These are phyloP conservation scores for Pyxicephalus adspersus DNA, from an alignment of 2,113 vertebrate species.

Conservation along the genomic window DNA sequence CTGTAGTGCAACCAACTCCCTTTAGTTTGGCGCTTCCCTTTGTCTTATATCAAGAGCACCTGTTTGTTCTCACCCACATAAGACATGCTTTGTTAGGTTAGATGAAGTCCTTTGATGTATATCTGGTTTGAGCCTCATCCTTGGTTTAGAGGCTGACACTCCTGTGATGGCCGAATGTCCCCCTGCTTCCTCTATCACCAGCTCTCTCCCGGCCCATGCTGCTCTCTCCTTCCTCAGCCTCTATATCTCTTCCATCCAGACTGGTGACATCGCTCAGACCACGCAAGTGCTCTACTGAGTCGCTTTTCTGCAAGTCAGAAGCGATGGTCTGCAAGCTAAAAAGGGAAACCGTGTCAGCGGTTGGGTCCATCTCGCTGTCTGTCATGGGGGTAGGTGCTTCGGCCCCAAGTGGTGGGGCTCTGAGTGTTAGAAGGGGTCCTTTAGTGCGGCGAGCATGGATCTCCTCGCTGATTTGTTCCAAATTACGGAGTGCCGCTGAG, in stretches of 20 bases:
- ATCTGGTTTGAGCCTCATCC: neutral
- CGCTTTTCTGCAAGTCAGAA: constrained; percentile 85
- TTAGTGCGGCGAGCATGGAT: constrained; percentile 79
- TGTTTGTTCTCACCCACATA: neutral
- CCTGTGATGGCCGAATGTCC: constrained; percentile 78
- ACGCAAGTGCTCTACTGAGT: constrained; percentile 86
- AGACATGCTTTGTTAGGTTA: neutral
- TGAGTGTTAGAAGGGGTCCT: constrained; percentile 14
- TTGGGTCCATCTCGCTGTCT: neutral
- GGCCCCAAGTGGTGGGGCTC: constrained; percentile 25
- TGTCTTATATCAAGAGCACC: neutral
- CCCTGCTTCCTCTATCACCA: constrained; percentile 64
- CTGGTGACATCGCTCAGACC: constrained; percentile 71
- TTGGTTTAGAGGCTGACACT: constrained; percentile 77
- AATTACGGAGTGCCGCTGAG: constrained; percentile 83
- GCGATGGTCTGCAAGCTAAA: constrained; percentile 41
- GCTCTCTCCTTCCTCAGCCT: constrained; percentile 40
- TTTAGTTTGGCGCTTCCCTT: neutral
- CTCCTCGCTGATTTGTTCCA: constrained; percentile 92
- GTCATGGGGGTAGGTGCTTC: constrained; percentile 8
- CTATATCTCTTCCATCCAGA: constrained; percentile 68
- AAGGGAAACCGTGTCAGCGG: constrained; percentile 19
- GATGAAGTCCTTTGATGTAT: neutral
- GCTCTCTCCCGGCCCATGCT: constrained; percentile 63
- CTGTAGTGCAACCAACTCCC: neutral